Conservation (phyloP, 2,888 invertebrate genomes). For the Crematogaster levior region DNA sequence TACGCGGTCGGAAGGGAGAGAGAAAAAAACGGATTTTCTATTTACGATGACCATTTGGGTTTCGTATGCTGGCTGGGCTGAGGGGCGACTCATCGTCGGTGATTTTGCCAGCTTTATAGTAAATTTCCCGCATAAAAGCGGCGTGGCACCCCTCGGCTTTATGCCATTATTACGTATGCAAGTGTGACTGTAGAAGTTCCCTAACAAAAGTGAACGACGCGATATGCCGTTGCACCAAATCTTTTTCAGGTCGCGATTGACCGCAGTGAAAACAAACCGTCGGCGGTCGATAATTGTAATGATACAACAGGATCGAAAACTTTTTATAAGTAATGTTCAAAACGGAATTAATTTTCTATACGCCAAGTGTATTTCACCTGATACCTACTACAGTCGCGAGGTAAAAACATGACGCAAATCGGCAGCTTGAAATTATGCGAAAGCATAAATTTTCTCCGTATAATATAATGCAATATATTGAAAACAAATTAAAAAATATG, state of each 20-base stretch:
- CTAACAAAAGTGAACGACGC: slow-evolving; percentile 57
- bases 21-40: slow-evolving; percentile 82
- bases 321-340: slow-evolving; percentile 6
- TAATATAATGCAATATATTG: background rate
- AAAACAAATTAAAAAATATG: background rate
- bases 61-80: slow-evolving; percentile 71
- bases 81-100: slow-evolving; percentile 66
- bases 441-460: background rate
- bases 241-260: slow-evolving; percentile 15
- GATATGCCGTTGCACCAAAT: slow-evolving; percentile 25
- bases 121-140: slow-evolving; percentile 81
- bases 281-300: slow-evolving; percentile 22
- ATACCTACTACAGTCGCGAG: background rate
- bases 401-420: background rate
- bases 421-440: background rate
- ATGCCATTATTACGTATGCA: slow-evolving; percentile 83
- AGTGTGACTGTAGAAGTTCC: slow-evolving; percentile 76
- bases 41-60: slow-evolving; percentile 84
- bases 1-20: slow-evolving; percentile 53
- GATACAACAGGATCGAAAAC: background rate
- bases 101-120: slow-evolving; percentile 82
- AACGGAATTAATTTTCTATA: background rate
- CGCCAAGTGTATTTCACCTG: slow-evolving; percentile 24
- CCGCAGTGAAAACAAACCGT: background rate
- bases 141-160: slow-evolving; percentile 81